A percentile compares a stretch with the other conserved stretches of the same genome.
phyloP scores from a whole-genome alignment of 2,797 vertebrate genomes.

The Sternarchorhynchus goeldii region DNA sequence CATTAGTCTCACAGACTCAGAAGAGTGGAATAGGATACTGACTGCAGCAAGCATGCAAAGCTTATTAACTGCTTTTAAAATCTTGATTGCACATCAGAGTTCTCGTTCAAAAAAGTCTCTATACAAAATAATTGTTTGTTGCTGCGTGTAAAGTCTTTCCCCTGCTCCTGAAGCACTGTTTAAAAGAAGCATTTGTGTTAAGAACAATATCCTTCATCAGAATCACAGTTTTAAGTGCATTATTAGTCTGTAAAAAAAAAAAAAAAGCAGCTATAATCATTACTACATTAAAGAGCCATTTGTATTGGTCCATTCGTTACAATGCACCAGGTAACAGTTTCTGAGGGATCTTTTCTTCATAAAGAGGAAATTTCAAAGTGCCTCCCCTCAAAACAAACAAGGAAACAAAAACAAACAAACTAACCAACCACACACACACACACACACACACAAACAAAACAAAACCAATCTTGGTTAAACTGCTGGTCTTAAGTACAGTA shows the following conservation, averaged over 20 bases:
- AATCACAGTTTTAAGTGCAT: conserved; percentile 31
- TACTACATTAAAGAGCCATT: background rate
- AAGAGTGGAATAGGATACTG: background rate
- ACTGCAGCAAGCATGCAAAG: background rate
- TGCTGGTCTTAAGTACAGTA: conserved; percentile 43
- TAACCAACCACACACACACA: too few species aligned
- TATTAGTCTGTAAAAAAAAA: background rate
- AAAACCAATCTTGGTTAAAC: background rate
- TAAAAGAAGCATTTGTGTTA: background rate
- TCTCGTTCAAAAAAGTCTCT: conserved; percentile 50
- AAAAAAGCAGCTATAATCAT: conserved; percentile 6
- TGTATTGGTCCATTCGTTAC: background rate
- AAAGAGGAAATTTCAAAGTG: conserved; percentile 1
- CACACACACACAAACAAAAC: background rate
- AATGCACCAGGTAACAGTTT: background rate
- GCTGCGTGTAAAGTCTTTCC: background rate
- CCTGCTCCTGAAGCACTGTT: background rate
- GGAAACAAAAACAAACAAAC: too few species aligned
- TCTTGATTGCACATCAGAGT: conserved; percentile 68
- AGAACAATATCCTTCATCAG: conserved; percentile 33
- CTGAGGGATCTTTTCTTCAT: background rate
- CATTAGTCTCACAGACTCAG: conserved; percentile 16
- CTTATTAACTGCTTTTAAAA: background rate
- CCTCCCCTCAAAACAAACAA: too few species aligned
- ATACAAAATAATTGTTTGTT: background rate